Evolutionary conservation across 2,113 vertebrate genomes (phyloP), one percentile per base, ranked within the genome.

Genomic region (Smithornis capensis): DNA sequence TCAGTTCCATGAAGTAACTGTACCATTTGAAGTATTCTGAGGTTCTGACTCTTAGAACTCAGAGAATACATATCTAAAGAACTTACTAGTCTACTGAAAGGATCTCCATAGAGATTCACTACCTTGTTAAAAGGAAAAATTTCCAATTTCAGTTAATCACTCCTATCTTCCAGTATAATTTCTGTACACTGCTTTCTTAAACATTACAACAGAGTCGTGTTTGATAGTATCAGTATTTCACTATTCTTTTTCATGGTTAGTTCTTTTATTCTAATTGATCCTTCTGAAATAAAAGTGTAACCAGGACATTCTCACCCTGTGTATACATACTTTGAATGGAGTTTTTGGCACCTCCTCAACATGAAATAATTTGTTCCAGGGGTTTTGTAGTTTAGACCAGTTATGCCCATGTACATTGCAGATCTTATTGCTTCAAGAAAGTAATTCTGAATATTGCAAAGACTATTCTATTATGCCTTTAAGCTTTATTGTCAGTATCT

Each of bases 291-390:
- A 12, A 38, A 84, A 55, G 9, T 31, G 44, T 24, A 67, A 10
- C 5, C 28, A 52, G 18, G 25, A 69, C 28, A 25, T 85, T 91
- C 14, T n/a, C 6, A 60, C 10, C 4, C 7, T 40, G 7, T 83
- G 28, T 56, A 19, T 49, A 15, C 9, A 3, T 21, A 31, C 3
- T 35, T 57, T 0, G 0, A 38, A 35, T 38, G 35, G 28, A 25
- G 19, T 16, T 92, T 68, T 79, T 78, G 12, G 9, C 62, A 2
- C 68, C 75, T 92, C 56, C 62, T 60, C 18, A 60, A 33, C 33
- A 42, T 19, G 7, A 42, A 64, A 49, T 76, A 53, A 29, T 87
- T 90, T 87, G 12, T 89, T 76, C 6, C 33, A 44, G 19, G 29
- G 23, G 4, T 5, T 79, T 71, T 84, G 12, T 67, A 25, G 8